Base-by-base conservation (phyloP, 2,113 vertebrate species). In the Seriola aureovittata region DNA sequence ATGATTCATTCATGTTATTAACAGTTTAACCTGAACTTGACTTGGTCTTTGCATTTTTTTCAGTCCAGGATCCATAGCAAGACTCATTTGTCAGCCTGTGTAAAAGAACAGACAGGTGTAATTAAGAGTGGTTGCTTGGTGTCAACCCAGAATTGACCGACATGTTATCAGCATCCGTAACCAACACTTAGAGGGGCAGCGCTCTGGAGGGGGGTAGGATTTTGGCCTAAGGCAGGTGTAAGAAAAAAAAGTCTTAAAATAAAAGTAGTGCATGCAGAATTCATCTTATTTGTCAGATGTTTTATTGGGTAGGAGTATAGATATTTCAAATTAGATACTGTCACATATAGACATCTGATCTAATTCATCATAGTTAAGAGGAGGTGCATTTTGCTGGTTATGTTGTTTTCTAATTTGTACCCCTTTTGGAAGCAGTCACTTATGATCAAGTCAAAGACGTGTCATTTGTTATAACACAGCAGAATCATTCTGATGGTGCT, bases 371-470 rank as follows among this genome's bases (percentile, higher is more conserved):
- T 23, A 50, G 19, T 73, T 54, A 71, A 57, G 21, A 65, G 54
- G 52, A 21, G 66, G 38, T 57, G 46, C 71, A 75, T 8, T 75
- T 83, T 74, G 62, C 64, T 48, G 13, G 40, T 75, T 81, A 64
- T 79, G 65, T 71, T 71, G 66, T 89, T 88, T 81, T 50, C 64
- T 54, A 65, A 75, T 83, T 82, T 89, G 66, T 59, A 85, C 17
- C 66, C 78, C 66, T 87, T 87, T 73, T 54, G 0, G 8, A 74
- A 34, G 17, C 73, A 81, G 71, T 88, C 64, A 50, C 64, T 81
- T 62, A 70, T 80, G 82, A 88, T 88, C 36, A 85, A 82, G 40
- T 88, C 60, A 71, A 70, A 82, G 68, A 72, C 63, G 29, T 76
- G 55, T 79, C 29, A 84, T 81, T 71, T 75, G 48, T 85, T 79